Evolutionary conservation across 2,797 vertebrate species (phyloP), one percentile per base, ranked within the genome.

Genomic region (Pogoniulus pusillus): DNA sequence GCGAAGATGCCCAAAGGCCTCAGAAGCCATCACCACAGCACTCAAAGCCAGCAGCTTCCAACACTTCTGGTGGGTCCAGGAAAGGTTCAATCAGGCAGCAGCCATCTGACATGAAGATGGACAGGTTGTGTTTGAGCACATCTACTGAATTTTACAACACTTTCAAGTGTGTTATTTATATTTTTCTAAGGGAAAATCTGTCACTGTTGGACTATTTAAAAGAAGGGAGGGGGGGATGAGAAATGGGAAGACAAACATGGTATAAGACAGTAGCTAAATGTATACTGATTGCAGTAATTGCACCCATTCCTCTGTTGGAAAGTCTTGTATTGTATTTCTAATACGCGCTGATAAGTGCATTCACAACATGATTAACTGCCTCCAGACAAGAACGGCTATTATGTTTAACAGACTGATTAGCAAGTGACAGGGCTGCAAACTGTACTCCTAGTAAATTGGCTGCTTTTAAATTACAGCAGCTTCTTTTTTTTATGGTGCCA

Each of bases 341-440:
- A 97, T 94, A 94, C 34, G 84, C 35, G 24, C 96, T 96, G 97
- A 97, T 97, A 97, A 96, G 93, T 96, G 82, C 96, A 96, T 96
- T 97, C 96, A 96, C 91, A 97, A 97, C 84, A 96, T 97, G 97
- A 97, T 96, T 97, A 97, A 97, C 91, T 94, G 91, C 96, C 96
- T 91, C 63, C 85, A 97, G 97, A 97, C 96, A 94, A 93, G 96
- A 96, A 96, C 72, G 94, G 95, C 97, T 93, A 95, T 97, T 97
- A 97, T 89, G 94, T 96, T 96, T 96, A 97, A 96, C 97, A 97
- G 96, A 96, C 95, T 96, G 97, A 97, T 96, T 96, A 97, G 95
- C 94, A 94, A 96, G 94, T 93, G 95, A 95, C 92, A 87, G 91
- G 87, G 91, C 89, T 91, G 94, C 93, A 96, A 96, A 97, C 94